Evolutionary conservation across 2,113 vertebrate genomes (phyloP).

Genomic region (Nannobrachium achirus): DNA sequence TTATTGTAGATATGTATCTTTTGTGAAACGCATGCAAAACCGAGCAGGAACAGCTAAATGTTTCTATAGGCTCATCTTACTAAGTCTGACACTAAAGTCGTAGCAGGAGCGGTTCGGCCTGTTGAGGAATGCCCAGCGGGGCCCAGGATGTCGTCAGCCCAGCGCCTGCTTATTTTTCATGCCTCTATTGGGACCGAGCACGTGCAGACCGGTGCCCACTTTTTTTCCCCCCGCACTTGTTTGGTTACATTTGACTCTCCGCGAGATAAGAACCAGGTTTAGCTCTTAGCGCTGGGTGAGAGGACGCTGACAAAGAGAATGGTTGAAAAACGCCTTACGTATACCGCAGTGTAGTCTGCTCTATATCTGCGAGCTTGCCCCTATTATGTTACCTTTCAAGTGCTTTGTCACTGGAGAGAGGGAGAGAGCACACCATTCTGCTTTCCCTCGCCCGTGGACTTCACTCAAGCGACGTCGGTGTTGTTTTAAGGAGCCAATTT

Average conservation of each 20-base stretch:
- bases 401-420: constrained; percentile 77
- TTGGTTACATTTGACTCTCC: constrained; percentile 82
- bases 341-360: constrained; percentile 80
- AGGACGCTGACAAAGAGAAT: constrained; percentile 78
- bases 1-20: not conserved
- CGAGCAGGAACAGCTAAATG: constrained; percentile 4
- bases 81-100: constrained; percentile 43
- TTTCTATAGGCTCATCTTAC: constrained; percentile 40
- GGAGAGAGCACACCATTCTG: constrained; percentile 69
- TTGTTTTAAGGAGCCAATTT: constrained; percentile 83
- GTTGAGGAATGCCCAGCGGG: constrained; percentile 59
- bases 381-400: constrained; percentile 83
- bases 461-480: constrained; percentile 61
- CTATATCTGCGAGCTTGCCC: constrained; percentile 73
- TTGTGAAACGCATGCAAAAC: not conserved
- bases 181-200: constrained; percentile 81
- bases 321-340: constrained; percentile 76
- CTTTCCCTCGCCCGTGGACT: constrained; percentile 74
- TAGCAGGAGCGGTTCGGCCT: constrained; percentile 47
- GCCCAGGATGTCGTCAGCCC: constrained; percentile 75
- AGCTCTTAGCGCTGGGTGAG: constrained; percentile 74
- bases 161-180: constrained; percentile 85
- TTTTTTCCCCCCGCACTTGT: constrained; percentile 63
- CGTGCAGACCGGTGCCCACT: constrained; percentile 73
- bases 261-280: constrained; percentile 84